phyloP scores from a whole-genome alignment of 2,888 invertebrate species.

The Hirudinaria manillensis region DNA sequence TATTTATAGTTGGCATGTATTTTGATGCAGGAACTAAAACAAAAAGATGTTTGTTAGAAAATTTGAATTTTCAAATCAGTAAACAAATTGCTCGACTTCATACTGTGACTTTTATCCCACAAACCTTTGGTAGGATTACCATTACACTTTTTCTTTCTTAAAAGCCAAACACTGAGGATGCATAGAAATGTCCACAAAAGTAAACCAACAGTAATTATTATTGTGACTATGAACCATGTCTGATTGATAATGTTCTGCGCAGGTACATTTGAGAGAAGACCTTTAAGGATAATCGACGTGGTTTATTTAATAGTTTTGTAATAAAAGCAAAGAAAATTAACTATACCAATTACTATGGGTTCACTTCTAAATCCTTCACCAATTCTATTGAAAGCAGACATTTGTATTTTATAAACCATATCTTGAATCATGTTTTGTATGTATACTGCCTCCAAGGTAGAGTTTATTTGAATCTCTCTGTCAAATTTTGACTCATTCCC shows the following conservation, averaged over 20 bases:
- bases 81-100: neutral
- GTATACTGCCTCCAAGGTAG: slow-evolving; percentile 77
- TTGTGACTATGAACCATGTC: slow-evolving; percentile 40
- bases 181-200: slow-evolving; percentile 41
- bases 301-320: neutral
- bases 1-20: neutral
- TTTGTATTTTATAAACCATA: slow-evolving; percentile 77
- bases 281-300: neutral
- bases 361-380: slow-evolving; percentile 66
- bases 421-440: slow-evolving; percentile 80
- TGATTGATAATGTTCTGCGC: slow-evolving; percentile 25
- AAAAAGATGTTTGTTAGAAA: neutral
- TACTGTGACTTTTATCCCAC: neutral
- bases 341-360: slow-evolving; percentile 36
- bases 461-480: slow-evolving; percentile 70
- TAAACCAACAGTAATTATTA: slow-evolving; percentile 40
- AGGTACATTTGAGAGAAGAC: slow-evolving; percentile 1
- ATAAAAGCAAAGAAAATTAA: neutral
- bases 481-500: slow-evolving; percentile 59
- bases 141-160: slow-evolving; percentile 53
- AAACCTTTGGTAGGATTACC: slow-evolving; percentile 35
- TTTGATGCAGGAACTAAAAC: neutral
- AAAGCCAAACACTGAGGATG: slow-evolving; percentile 40
- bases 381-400: slow-evolving; percentile 78
- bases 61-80: neutral